These are phyloP conservation scores for Zele albiditarsus DNA, from an alignment of 2,888 invertebrate genomes.

Conservation along the genomic window DNA sequence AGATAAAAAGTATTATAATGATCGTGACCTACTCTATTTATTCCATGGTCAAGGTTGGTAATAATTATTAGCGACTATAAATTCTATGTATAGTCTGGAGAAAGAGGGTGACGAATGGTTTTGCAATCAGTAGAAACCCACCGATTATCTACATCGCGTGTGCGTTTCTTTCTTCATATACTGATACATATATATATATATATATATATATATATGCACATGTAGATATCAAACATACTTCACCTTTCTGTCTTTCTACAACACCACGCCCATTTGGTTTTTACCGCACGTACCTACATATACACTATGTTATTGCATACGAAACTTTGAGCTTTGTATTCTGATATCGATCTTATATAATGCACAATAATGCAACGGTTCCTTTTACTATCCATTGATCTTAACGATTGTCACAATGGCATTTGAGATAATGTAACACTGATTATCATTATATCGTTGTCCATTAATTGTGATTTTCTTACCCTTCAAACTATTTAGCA, in stretches of 20 bases:
- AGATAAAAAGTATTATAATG: slow-evolving; percentile 5
- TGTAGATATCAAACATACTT: background rate
- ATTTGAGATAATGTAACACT: background rate
- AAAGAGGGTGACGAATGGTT: slow-evolving; percentile 25
- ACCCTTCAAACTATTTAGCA: background rate
- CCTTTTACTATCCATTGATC: background rate
- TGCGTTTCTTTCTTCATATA: background rate
- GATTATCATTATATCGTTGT: background rate
- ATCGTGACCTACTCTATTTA: slow-evolving; percentile 6
- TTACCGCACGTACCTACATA: background rate
- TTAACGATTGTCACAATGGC: background rate
- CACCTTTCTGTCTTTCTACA: background rate
- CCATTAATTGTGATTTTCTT: background rate
- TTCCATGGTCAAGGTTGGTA: slow-evolving; percentile 24
- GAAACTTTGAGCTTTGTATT: background rate
- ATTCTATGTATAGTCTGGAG: background rate
- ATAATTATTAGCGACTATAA: background rate
- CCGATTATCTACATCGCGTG: slow-evolving; percentile 32
- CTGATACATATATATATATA: background rate
- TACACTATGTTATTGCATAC: background rate
- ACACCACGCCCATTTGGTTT: background rate
- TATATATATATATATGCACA: background rate
- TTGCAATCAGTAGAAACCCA: slow-evolving; percentile 30
- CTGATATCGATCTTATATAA: background rate
- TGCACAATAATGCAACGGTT: background rate